Evolutionary conservation across 2,797 vertebrate genomes (phyloP), one percentile per base, ranked within the genome.

Genomic region (Pseudopleuronectes americanus): DNA sequence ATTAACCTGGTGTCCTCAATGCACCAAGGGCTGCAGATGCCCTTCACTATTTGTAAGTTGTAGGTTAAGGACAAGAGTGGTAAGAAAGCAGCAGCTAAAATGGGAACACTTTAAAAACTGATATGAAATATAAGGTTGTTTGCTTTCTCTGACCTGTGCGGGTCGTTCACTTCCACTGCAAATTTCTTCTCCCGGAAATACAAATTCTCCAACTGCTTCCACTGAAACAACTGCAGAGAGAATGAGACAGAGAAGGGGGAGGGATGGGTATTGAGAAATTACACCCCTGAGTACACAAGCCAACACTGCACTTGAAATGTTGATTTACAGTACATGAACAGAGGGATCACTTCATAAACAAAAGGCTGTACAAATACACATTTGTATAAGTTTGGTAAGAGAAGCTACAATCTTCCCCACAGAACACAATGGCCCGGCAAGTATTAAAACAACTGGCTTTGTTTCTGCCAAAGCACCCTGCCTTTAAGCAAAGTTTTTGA

Each of bases 171-270:
- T 90, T 99, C 97, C 68, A 99, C 97, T 3, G 97, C 96, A 93
- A 99, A 99, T 57, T 98, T 99, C 93, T 99, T 99, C 89, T 99
- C 97, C 49, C 97, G 96, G 89, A 99, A 99, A 92, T 98, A 99
- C 79, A 99, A 92, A 74, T 99, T 99, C 92, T 99, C 97, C 81
- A 99, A 92, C 89, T 98, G 97, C 75, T 98, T 98, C 97, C 97
- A 99, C 84, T 96, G 96, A 92, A 97, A 99, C 86, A 99, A 89
- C 98, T 98, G 84, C 41, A 76, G 75, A 85, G 24, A 79, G 78
- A 77, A 64, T 80, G 24, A 77, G 51, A 79, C 55, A 31, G 53
- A 64, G 26, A 47, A 24, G 47, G 59, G 56, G 73, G 22, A 31
- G 58, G 61, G 58, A 14, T 48, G 75, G 49, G 28, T 6, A 24